Evolutionary conservation across 2,797 vertebrate species (phyloP).

Genomic region (Xerus rutilus): DNA sequence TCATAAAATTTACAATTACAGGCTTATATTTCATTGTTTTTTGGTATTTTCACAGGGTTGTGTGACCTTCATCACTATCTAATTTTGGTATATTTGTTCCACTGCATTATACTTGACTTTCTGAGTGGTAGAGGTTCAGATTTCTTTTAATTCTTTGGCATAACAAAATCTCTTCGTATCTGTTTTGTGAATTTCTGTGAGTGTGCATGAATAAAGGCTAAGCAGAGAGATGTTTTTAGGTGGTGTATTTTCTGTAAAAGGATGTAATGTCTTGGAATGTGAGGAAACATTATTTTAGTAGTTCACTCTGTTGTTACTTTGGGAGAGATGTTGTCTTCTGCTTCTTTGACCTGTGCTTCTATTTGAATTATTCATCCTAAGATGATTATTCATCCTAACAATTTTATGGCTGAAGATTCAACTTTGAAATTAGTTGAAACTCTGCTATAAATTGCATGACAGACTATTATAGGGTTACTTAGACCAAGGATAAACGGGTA

Average conservation of each 20-base stretch:
- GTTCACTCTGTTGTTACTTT: neutral
- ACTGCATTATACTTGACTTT: slow-evolving; percentile 20
- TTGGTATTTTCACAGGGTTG: neutral
- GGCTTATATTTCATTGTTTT: neutral
- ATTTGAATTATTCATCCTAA: neutral
- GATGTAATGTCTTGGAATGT: neutral
- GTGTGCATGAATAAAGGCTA: neutral
- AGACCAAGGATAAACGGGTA: neutral
- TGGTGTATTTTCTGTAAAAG: neutral
- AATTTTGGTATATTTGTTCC: neutral
- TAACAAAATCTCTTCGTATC: neutral
- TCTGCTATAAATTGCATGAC: slow-evolving; percentile 27
- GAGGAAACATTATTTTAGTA: slow-evolving; percentile 29
- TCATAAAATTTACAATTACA: neutral
- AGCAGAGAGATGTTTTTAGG: slow-evolving; percentile 5
- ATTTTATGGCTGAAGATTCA: neutral
- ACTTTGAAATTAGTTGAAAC: neutral
- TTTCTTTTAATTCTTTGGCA: neutral
- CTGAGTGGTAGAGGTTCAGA: neutral
- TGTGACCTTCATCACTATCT: neutral
- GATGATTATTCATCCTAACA: neutral
- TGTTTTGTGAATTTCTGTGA: slow-evolving; percentile 22
- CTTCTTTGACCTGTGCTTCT: neutral
- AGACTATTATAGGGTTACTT: neutral
- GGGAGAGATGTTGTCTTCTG: neutral